A percentile compares a stretch with the other conserved stretches of the same genome.
Conservation (phyloP, 1,140 invertebrate genomes). For the Dreissena rostriformis region DNA sequence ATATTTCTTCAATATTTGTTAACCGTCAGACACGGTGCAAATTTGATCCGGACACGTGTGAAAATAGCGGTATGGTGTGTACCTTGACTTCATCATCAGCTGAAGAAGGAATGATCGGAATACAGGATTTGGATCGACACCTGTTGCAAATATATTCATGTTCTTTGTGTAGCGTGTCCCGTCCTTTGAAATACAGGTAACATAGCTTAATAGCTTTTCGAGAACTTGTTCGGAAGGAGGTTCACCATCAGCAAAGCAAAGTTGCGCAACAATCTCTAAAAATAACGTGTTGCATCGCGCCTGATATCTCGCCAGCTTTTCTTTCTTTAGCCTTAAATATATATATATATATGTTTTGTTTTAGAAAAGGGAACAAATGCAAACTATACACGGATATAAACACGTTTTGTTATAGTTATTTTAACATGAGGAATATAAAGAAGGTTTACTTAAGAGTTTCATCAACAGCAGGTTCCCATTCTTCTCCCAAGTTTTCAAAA, state of each 20-base stretch:
- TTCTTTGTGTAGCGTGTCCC: constrained; percentile 59
- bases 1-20: too few species aligned
- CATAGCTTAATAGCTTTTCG: constrained; percentile 68
- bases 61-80: neutral
- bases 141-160: constrained; percentile 68
- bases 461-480: neutral
- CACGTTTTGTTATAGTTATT: neutral
- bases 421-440: neutral
- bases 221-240: constrained; percentile 70
- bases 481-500: neutral
- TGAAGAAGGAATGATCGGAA: constrained; percentile 74
- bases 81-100: constrained; percentile 70
- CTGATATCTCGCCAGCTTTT: constrained; percentile 56
- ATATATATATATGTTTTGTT: neutral
- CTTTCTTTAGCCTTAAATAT: constrained; percentile 7
- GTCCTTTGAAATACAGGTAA: constrained; percentile 53
- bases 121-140: constrained; percentile 74
- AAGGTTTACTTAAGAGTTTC: neutral
- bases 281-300: constrained; percentile 72
- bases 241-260: constrained; percentile 70
- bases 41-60: too few species aligned
- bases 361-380: neutral
- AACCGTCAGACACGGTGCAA: too few species aligned
- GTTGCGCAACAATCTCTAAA: constrained; percentile 74
- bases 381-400: neutral